Conservation (phyloP, 2,113 vertebrate species). For the Onychorhynchus coronatus region DNA sequence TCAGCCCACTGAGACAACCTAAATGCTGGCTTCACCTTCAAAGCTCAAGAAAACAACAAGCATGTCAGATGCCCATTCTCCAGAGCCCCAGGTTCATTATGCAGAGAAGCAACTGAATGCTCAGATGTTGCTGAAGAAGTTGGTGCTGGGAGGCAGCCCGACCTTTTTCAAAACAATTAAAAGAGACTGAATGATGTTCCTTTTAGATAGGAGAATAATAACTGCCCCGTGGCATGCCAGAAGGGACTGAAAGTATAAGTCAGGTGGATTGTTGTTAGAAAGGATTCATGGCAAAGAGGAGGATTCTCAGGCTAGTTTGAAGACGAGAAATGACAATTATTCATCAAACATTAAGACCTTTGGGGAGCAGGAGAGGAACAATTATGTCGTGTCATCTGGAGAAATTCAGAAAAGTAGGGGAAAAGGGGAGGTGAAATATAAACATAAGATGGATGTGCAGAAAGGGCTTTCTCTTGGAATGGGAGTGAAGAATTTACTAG, state of each 20-base stretch:
- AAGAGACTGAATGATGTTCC: background rate
- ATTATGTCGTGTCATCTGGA: background rate
- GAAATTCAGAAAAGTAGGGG: background rate
- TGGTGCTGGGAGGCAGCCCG: background rate
- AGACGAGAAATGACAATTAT: background rate
- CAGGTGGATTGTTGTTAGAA: background rate
- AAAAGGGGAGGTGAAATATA: background rate
- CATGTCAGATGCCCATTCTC: background rate
- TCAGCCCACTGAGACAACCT: background rate
- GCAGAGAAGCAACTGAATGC: background rate
- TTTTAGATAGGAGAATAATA: background rate
- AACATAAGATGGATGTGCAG: background rate
- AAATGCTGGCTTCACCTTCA: background rate
- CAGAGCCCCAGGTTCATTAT: rapidly evolving
- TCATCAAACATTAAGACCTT: background rate
- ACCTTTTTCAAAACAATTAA: background rate
- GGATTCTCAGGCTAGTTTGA: background rate
- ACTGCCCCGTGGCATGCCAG: background rate
- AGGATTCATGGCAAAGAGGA: background rate
- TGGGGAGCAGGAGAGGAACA: background rate
- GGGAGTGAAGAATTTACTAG: background rate
- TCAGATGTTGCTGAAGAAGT: background rate
- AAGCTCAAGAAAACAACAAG: background rate
- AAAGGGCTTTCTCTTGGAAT: background rate
- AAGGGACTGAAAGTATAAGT: background rate